These are phyloP conservation scores for Procapra przewalskii DNA, from an alignment of 2,113 vertebrate genomes.

Conservation along the genomic window DNA sequence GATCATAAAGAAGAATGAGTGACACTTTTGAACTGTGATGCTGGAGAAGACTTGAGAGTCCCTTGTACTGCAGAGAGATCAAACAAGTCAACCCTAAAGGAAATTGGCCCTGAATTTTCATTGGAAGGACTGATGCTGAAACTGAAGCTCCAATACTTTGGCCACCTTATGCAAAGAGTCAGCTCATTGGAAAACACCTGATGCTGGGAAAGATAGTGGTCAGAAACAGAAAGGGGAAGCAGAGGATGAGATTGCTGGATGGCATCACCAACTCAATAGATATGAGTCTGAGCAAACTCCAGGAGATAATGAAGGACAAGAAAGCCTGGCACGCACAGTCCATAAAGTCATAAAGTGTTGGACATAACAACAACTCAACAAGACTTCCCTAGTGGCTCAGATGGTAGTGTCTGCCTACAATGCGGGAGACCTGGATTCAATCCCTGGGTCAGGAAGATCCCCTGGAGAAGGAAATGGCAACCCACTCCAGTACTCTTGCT, in stretches of 20 bases:
- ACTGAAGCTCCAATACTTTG: background rate
- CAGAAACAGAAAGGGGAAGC: background rate
- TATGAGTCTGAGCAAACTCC: background rate
- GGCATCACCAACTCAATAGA: background rate
- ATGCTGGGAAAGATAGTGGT: background rate
- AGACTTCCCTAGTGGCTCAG: background rate
- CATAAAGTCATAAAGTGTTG: background rate
- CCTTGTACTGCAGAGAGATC: background rate
- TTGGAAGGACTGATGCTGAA: background rate
- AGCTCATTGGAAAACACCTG: background rate
- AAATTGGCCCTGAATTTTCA: background rate
- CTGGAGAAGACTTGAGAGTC: background rate
- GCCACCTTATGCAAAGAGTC: background rate
- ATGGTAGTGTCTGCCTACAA: background rate
- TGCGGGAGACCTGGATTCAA: background rate
- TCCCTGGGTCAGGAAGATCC: background rate
- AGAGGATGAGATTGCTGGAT: background rate
- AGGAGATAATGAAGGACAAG: background rate
- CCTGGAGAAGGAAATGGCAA: background rate
- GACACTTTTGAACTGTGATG: background rate
- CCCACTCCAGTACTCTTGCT: background rate
- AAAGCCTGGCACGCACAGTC: accelerated
- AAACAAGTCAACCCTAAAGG: background rate
- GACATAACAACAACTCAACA: background rate
- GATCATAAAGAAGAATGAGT: background rate